phyloP scores from a whole-genome alignment of 2,797 vertebrate genomes.

The Girardinus metallicus region DNA sequence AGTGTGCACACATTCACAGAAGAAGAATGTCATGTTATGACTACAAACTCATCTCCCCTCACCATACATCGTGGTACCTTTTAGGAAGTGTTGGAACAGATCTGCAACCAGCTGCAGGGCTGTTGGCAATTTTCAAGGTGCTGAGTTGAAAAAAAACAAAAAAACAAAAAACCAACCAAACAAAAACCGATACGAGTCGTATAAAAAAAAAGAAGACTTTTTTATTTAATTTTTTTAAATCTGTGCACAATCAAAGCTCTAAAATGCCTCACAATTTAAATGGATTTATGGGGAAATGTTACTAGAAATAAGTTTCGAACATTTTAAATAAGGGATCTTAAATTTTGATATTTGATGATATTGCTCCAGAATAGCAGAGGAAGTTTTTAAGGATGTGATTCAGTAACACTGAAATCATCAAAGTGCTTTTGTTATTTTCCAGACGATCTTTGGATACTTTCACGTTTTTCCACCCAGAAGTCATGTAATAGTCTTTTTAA shows the following conservation, averaged over 20 bases:
- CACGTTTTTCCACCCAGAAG: constrained; percentile 37
- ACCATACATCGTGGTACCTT: constrained; percentile 67
- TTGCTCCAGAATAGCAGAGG: neutral
- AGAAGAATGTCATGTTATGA: constrained; percentile 34
- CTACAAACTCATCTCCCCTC: constrained; percentile 28
- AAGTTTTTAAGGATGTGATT: constrained; percentile 11
- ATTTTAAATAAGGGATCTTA: constrained; percentile 11
- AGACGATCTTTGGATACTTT: constrained; percentile 65
- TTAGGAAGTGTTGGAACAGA: constrained; percentile 68
- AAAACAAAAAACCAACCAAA: too few relatives aligned
- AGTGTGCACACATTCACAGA: constrained; percentile 25
- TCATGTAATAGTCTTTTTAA: constrained; percentile 21
- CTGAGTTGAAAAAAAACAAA: constrained; percentile 41
- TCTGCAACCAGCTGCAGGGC: constrained; percentile 69
- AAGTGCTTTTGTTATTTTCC: constrained; percentile 59
- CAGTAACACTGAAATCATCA: constrained; percentile 58
- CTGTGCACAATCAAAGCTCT: constrained; percentile 37
- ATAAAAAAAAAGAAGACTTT: constrained; percentile 17
- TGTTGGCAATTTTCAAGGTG: constrained; percentile 70
- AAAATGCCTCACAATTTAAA: constrained; percentile 32
- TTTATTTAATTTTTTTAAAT: constrained; percentile 23
- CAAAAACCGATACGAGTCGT: constrained; percentile 11
- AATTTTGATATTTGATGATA: neutral
- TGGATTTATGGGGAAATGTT: constrained; percentile 29
- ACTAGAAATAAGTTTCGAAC: constrained; percentile 33